phyloP scores from a whole-genome alignment of 2,797 vertebrate species.

The Oryzias sinensis region DNA sequence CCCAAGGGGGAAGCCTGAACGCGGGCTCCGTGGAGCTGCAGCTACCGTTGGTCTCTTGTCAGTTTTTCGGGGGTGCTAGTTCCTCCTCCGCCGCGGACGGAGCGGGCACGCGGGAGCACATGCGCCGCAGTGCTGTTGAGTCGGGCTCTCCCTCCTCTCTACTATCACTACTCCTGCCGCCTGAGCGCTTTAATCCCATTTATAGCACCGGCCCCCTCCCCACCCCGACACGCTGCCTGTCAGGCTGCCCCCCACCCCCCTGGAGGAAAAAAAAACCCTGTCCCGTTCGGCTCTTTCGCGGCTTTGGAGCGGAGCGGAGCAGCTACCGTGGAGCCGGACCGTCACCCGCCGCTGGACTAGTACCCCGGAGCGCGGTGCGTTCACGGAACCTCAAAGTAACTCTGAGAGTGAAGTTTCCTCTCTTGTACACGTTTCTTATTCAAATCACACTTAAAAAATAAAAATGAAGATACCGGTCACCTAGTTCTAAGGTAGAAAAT shows the following conservation, averaged over 20 bases:
- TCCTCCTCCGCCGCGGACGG: too few relatives aligned
- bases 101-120: conserved; percentile 47
- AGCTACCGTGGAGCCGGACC: conserved; percentile 65
- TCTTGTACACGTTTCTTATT: too few relatives aligned
- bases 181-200: conserved; percentile 60
- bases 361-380: conserved; percentile 49
- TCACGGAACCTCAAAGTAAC: conserved; percentile 26
- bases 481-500: neutral
- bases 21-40: neutral
- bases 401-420: conserved; percentile 20
- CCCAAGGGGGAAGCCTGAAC: conserved; percentile 10
- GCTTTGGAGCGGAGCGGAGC: conserved; percentile 44
- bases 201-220: conserved; percentile 18
- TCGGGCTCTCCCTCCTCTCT: conserved; percentile 39
- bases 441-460: neutral
- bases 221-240: conserved; percentile 18
- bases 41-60: conserved; percentile 12
- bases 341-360: conserved; percentile 67
- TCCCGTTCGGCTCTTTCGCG: conserved; percentile 31
- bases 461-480: neutral
- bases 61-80: conserved; percentile 39
- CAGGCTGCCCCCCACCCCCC: conserved; percentile 10
- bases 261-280: conserved; percentile 4
- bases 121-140: conserved; percentile 49
- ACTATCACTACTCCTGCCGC: conserved; percentile 28